A percentile compares a stretch with the other conserved stretches of the same genome.
These are phyloP conservation scores for Apeira syringaria DNA, from an alignment of 2,888 invertebrate species.

Conservation along the genomic window DNA sequence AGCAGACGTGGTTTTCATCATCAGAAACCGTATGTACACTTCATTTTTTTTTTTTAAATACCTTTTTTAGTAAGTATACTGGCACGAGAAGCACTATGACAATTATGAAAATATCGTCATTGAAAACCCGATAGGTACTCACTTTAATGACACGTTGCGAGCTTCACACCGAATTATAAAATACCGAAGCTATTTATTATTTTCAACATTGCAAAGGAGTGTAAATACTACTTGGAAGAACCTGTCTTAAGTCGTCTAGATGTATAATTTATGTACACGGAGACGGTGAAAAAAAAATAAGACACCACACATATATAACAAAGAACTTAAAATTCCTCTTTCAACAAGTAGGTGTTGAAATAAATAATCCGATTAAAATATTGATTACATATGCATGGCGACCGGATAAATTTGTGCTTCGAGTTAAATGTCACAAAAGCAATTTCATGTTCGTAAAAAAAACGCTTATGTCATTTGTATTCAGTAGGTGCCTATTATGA, in stretches of 20 bases:
- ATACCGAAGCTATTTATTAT: slow-evolving; percentile 61
- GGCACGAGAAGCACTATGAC: slow-evolving; percentile 44
- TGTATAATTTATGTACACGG: slow-evolving; percentile 50
- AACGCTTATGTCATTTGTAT: slow-evolving; percentile 35
- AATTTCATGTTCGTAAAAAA: slow-evolving; percentile 36
- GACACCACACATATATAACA: slow-evolving; percentile 38
- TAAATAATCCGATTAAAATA: slow-evolving; percentile 47
- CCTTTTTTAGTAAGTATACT: too few relatives aligned
- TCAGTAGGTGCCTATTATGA: slow-evolving; percentile 24
- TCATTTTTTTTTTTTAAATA: too few relatives aligned
- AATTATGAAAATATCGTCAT: slow-evolving; percentile 72
- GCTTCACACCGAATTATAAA: slow-evolving; percentile 58
- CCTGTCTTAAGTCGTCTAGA: slow-evolving; percentile 58
- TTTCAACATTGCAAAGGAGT: slow-evolving; percentile 57
- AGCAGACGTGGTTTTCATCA: too few relatives aligned
- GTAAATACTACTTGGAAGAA: slow-evolving; percentile 61
- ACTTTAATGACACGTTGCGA: slow-evolving; percentile 60
- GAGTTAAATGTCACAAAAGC: slow-evolving; percentile 38
- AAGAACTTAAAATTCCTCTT: slow-evolving; percentile 42
- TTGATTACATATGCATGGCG: slow-evolving; percentile 48
- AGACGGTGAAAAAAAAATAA: slow-evolving; percentile 39
- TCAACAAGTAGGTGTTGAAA: slow-evolving; percentile 42
- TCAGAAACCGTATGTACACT: too few relatives aligned
- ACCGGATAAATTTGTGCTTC: slow-evolving; percentile 38
- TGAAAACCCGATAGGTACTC: slow-evolving; percentile 57